These are phyloP conservation scores for Saturnia japonica DNA, from an alignment of 2,888 invertebrate species.

Conservation along the genomic window DNA sequence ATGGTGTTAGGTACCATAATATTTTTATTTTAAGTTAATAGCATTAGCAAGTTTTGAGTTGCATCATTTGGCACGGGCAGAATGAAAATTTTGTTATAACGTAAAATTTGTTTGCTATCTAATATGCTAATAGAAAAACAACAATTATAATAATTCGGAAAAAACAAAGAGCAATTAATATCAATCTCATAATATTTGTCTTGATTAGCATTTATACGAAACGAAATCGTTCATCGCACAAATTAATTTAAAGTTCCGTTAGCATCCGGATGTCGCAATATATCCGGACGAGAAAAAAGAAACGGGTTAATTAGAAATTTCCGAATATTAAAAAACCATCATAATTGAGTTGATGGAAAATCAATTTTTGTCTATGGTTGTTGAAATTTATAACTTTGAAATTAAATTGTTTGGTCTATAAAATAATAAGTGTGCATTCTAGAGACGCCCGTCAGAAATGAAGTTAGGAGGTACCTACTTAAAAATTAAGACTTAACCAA, in stretches of 20 bases:
- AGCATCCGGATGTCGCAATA: conserved; percentile 20
- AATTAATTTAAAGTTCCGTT: conserved; percentile 16
- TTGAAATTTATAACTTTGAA: background rate
- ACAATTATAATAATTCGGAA: background rate
- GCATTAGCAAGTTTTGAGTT: background rate
- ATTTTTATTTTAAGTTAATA: background rate
- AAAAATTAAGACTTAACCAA: no score
- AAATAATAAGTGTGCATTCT: no score
- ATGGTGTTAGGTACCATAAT: background rate
- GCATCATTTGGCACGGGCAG: background rate
- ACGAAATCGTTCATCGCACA: conserved; percentile 15
- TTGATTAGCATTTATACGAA: conserved; percentile 15
- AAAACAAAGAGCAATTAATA: background rate
- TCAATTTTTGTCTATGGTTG: background rate
- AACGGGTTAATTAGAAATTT: conserved; percentile 16
- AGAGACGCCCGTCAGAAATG: no score
- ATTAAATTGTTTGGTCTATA: background rate
- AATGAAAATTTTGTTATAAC: background rate
- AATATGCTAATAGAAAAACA: background rate
- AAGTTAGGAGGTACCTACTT: no score
- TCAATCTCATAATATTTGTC: background rate
- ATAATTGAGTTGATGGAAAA: conserved; percentile 10
- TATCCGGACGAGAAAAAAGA: conserved; percentile 14
- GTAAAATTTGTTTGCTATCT: background rate
- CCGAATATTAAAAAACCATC: conserved; percentile 9